Conservation (phyloP, 2,113 vertebrate genomes). For the Solenodon paradoxus region DNA sequence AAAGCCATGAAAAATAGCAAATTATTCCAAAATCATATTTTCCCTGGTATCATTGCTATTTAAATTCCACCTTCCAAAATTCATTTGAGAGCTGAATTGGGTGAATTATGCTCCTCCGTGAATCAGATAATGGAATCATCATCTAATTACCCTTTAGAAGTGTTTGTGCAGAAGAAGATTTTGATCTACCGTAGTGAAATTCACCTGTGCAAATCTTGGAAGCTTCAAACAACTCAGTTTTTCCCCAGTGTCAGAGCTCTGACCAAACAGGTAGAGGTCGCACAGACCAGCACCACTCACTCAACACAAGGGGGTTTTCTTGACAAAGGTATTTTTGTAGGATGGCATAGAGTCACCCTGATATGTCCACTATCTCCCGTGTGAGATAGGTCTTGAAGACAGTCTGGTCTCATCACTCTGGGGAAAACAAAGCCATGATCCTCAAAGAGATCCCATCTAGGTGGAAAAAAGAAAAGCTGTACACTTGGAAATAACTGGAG, state of each 20-base stretch:
- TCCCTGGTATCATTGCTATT: background rate
- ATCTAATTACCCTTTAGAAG: background rate
- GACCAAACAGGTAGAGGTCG: background rate
- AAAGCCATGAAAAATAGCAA: background rate
- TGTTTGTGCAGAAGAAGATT: background rate
- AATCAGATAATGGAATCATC: background rate
- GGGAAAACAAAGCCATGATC: background rate
- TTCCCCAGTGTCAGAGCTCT: background rate
- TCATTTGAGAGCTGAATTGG: background rate
- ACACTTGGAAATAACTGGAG: background rate
- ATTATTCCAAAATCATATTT: constrained; percentile 12
- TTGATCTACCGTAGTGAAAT: background rate
- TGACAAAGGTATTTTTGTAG: background rate
- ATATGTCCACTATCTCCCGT: background rate
- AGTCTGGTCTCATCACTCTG: background rate
- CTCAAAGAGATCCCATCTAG: background rate
- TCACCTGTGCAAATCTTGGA: background rate
- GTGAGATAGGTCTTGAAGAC: background rate
- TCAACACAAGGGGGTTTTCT: background rate
- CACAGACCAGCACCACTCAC: background rate
- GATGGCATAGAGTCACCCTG: background rate
- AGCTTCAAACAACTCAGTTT: background rate
- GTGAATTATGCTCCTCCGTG: background rate
- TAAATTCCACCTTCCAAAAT: background rate
- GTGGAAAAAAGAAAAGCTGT: background rate